phyloP scores from a whole-genome alignment of 2,888 invertebrate genomes.

The Prosapia bicincta region DNA sequence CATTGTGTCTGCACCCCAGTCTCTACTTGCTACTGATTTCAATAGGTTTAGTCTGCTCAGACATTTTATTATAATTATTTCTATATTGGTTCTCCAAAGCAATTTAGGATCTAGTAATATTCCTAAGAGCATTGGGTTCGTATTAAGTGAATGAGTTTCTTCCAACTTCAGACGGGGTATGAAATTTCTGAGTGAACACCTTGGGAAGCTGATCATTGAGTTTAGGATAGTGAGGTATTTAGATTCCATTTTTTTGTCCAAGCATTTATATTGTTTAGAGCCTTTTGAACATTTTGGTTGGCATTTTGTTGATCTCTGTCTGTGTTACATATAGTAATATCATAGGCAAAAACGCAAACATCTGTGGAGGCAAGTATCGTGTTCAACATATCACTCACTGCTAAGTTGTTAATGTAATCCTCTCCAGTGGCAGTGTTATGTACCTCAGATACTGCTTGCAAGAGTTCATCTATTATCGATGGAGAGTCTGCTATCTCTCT shows the following conservation, averaged over 20 bases:
- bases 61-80: not conserved
- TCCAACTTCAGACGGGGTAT: not conserved
- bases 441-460: not conserved
- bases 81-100: not conserved
- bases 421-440: not conserved
- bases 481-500: not conserved
- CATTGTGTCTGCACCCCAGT: not conserved
- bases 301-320: not conserved
- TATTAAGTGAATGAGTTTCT: not conserved
- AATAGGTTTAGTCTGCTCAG: not conserved
- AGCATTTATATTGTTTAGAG: conserved; percentile 14
- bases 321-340: not conserved
- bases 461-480: not conserved
- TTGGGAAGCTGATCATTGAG: not conserved
- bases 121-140: not conserved
- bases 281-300: not conserved
- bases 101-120: not conserved
- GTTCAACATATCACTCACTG: too few relatives aligned
- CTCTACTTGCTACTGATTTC: not conserved
- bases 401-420: not conserved
- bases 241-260: not conserved
- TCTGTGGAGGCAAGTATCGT: too few relatives aligned
- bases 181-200: not conserved
- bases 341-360: too few relatives aligned
- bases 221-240: not conserved